Evolutionary conservation across 1,140 invertebrate genomes (phyloP).

Genomic region (Drosophila santomea): DNA sequence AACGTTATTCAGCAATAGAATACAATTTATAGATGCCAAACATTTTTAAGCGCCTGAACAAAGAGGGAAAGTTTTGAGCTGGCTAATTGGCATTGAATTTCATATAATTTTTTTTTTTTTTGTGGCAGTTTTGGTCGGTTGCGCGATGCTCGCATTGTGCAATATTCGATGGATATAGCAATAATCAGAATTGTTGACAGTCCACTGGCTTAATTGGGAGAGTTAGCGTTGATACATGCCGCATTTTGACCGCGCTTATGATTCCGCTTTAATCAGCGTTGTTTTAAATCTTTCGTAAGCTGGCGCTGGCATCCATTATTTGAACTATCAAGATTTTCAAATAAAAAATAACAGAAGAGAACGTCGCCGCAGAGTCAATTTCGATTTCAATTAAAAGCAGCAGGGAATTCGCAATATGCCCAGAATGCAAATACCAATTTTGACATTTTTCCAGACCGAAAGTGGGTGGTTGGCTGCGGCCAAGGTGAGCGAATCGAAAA

Average conservation of each 20-base stretch:
- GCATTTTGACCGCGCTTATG: neutral
- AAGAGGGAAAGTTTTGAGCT: slow-evolving; percentile 5
- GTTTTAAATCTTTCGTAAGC: neutral
- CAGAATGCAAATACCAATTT: slow-evolving; percentile 68
- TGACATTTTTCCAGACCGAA: slow-evolving; percentile 61
- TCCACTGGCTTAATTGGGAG: slow-evolving; percentile 28
- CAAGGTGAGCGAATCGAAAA: slow-evolving; percentile 25
- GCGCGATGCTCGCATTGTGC: slow-evolving; percentile 12
- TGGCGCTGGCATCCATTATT: neutral
- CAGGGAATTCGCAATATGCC: slow-evolving; percentile 11
- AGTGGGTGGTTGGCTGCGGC: neutral
- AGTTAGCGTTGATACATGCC: neutral
- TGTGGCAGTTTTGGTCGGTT: slow-evolving; percentile 8
- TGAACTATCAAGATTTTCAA: neutral
- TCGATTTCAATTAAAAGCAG: slow-evolving; percentile 65
- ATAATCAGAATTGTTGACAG: too few species aligned
- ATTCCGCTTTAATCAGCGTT: neutral
- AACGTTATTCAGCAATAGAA: neutral
- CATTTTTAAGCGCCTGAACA: neutral
- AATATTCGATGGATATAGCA: slow-evolving; percentile 25
- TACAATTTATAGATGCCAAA: slow-evolving; percentile 4
- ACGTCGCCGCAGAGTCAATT: slow-evolving; percentile 18
- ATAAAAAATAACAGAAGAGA: neutral
- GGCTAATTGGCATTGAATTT: slow-evolving; percentile 48
- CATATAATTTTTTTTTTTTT: neutral